These are phyloP conservation scores for Asteroscopus sphinx DNA, from an alignment of 2,888 invertebrate species.

Conservation along the genomic window DNA sequence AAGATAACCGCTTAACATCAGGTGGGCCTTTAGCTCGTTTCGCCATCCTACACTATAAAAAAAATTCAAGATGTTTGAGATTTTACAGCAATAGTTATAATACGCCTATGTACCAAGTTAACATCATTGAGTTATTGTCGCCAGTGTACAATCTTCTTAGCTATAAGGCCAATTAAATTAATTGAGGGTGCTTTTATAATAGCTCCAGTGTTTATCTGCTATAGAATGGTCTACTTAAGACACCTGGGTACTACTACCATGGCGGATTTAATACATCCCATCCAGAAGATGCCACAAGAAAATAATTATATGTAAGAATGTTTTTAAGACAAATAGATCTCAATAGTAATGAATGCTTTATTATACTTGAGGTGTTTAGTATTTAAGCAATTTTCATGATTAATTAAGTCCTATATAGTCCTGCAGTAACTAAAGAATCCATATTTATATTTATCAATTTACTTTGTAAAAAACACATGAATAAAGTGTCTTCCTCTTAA, in stretches of 20 bases:
- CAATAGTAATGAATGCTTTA: constrained; percentile 23
- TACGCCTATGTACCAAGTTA: too few species aligned
- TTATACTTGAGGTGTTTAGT: constrained; percentile 28
- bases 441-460: too few species aligned
- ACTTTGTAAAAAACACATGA: too few species aligned
- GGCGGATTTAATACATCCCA: constrained; percentile 19
- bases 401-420: too few species aligned
- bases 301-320: constrained; percentile 36
- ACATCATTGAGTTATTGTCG: too few species aligned
- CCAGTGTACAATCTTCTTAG: constrained; percentile 49
- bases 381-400: constrained; percentile 5
- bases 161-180: constrained; percentile 63
- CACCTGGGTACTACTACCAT: constrained; percentile 54
- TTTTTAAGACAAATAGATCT: constrained; percentile 22
- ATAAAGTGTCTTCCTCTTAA: too few species aligned
- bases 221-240: constrained; percentile 51
- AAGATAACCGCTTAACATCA: too few species aligned
- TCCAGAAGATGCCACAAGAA: constrained; percentile 6
- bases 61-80: too few species aligned
- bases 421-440: too few species aligned
- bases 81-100: too few species aligned
- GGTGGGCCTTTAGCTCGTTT: too few species aligned
- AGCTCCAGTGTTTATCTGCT: constrained; percentile 44
- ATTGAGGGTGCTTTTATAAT: constrained; percentile 61
- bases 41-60: too few species aligned